Evolutionary conservation across 1,140 invertebrate species (phyloP).

Genomic region (Acromyrmex echinatior): DNA sequence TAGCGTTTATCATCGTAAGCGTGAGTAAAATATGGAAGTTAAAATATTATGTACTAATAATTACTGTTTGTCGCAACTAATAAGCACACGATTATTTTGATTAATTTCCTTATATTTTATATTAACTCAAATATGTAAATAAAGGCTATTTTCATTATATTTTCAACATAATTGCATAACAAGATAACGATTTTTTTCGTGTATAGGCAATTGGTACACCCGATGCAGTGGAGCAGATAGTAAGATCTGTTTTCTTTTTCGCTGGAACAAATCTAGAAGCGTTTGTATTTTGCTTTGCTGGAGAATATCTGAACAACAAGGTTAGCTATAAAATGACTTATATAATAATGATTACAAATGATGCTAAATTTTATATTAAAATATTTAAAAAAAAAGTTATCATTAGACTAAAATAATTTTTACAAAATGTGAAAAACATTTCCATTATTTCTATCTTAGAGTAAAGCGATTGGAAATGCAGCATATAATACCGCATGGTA

Average conservation of each 20-base stretch:
- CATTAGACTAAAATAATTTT: background rate
- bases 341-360: too few relatives aligned
- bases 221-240: slow-evolving; percentile 17
- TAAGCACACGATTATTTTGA: background rate
- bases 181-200: background rate
- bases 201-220: slow-evolving; percentile 46
- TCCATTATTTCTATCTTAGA: slow-evolving; percentile 28
- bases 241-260: slow-evolving; percentile 56
- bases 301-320: slow-evolving; percentile 63
- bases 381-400: background rate
- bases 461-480: slow-evolving; percentile 38
- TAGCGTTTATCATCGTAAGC: slow-evolving; percentile 54
- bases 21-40: slow-evolving; percentile 45
- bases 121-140: background rate
- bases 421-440: background rate
- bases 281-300: slow-evolving; percentile 63
- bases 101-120: slow-evolving; percentile 10
- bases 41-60: background rate
- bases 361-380: background rate
- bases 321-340: slow-evolving; percentile 18
- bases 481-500: slow-evolving; percentile 64
- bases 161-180: background rate
- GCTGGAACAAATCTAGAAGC: slow-evolving; percentile 57
- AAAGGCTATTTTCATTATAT: background rate
- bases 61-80: background rate